Percentiles rank a stretch among this genome's conserved stretches.
Evolutionary conservation across 2,888 invertebrate genomes (phyloP).

Genomic region (Drosophila sordidula): DNA sequence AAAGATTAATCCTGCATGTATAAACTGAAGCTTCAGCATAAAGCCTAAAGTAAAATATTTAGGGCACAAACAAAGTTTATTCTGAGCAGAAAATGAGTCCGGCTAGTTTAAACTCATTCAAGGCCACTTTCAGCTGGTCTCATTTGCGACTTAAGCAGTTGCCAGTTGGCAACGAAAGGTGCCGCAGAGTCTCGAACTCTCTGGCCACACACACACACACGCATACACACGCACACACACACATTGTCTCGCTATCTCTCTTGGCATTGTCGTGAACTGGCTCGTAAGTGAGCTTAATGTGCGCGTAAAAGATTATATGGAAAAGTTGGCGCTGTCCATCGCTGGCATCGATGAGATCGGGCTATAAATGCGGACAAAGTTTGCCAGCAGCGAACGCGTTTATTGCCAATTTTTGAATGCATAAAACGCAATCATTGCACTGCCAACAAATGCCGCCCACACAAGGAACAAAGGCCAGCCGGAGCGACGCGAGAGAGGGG

Average conservation of each 20-base stretch:
- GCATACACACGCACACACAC: background rate
- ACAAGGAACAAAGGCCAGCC: slow-evolving; percentile 13
- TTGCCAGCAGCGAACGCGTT: slow-evolving; percentile 67
- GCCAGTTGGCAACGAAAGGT: slow-evolving; percentile 43
- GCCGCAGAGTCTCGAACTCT: slow-evolving; percentile 39
- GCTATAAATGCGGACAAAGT: slow-evolving; percentile 62
- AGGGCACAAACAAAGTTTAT: too few relatives aligned
- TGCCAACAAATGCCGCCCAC: slow-evolving; percentile 69
- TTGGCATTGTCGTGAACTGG: slow-evolving; percentile 44
- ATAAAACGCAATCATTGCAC: slow-evolving; percentile 67
- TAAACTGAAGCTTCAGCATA: too few relatives aligned
- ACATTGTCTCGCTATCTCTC: slow-evolving; percentile 43
- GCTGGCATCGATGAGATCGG: slow-evolving; percentile 26
- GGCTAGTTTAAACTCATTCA: slow-evolving; percentile 10
- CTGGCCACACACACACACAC: slow-evolving; percentile 3
- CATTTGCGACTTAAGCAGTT: slow-evolving; percentile 39
- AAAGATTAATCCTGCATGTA: background rate
- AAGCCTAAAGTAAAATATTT: too few relatives aligned
- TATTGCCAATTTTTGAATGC: slow-evolving; percentile 80
- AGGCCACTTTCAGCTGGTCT: slow-evolving; percentile 55
- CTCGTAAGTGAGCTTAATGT: slow-evolving; percentile 74
- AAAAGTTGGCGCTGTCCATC: slow-evolving; percentile 67
- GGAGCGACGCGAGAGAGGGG: background rate
- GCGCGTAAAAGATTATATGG: slow-evolving; percentile 78
- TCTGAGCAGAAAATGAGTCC: too few relatives aligned